phyloP scores from a whole-genome alignment of 2,888 invertebrate genomes.

The Halictus ligatus region DNA sequence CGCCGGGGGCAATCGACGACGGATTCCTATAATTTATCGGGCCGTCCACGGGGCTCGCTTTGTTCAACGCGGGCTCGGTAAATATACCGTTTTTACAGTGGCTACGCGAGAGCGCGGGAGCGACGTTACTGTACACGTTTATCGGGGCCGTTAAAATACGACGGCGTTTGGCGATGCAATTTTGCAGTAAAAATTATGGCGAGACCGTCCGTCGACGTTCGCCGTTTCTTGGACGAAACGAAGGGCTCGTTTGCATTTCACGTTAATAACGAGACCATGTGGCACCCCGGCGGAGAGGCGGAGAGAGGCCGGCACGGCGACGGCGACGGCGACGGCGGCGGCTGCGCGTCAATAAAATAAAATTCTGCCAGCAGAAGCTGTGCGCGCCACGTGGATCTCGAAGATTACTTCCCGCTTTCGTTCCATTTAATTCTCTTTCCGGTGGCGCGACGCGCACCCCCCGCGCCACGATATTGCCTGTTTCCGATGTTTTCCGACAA shows the following conservation, averaged over 20 bases:
- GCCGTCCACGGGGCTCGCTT: neutral
- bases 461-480: slow-evolving; percentile 3
- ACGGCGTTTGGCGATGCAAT: slow-evolving; percentile 58
- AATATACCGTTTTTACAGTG: neutral
- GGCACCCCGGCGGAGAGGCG: slow-evolving; percentile 58
- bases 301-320: neutral
- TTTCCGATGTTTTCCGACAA: neutral
- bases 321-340: slow-evolving; percentile 38
- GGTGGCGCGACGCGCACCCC: slow-evolving; percentile 25
- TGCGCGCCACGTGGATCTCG: slow-evolving; percentile 68
- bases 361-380: slow-evolving; percentile 56
- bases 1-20: slow-evolving; percentile 16
- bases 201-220: slow-evolving; percentile 44
- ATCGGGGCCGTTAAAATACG: slow-evolving; percentile 49
- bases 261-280: slow-evolving; percentile 72
- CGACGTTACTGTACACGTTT: slow-evolving; percentile 23
- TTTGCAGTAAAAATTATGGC: slow-evolving; percentile 64
- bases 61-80: neutral
- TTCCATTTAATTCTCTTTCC: slow-evolving; percentile 55
- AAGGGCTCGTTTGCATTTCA: slow-evolving; percentile 72
- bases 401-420: slow-evolving; percentile 67
- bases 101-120: neutral
- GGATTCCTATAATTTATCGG: slow-evolving; percentile 19
- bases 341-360: slow-evolving; percentile 69
- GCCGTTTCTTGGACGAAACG: slow-evolving; percentile 68